Evolutionary conservation across 2,797 vertebrate species (phyloP), one percentile per base, ranked within the genome.

Genomic region (Coilia nasus): DNA sequence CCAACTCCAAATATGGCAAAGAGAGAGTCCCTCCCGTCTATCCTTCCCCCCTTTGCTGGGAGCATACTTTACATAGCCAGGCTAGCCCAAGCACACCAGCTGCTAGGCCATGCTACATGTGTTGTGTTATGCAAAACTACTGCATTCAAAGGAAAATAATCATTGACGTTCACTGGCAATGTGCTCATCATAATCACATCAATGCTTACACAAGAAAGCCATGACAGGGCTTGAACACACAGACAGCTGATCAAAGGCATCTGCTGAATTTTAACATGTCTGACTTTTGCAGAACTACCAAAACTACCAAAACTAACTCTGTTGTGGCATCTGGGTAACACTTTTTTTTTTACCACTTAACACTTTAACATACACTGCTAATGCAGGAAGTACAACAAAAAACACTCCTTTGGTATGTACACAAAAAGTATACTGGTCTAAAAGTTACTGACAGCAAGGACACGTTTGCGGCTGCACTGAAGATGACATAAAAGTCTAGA

Each of bases 1-100:
- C 47, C 64, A 84, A 47, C 83, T 88, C 85, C 89, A 84, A 88
- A 88, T 89, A 87, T 71, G 82, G 85, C 54, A 60, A 71, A 81
- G 78, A 82, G 84, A 47, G 6, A 46, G 59, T 14, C 50, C 50
- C 50, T 54, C 50, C 14, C 14, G 50, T 54, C 2, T 54, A 54
- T 10, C 9, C 14, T 54, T 54, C 9, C 50, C 7, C 9, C 50
- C 9, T 14, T 14, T 54, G 14, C 50, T 54, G 14, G 50, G 7
- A 54, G 50, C 50, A 54, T 54, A 44, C 71, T 78, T 78, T 44
- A 35, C 71, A 44, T 21, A 41, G 35, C 9, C 31, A 78, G 31
- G 14, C 17, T n/a, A n/a, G 5, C 6, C 35, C 35, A 44, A 14
- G 41, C 71, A 78, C 7, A 44, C 71, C 14, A 14, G 50, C 50